phyloP scores from a whole-genome alignment of 2,888 invertebrate genomes.

The Ashinkailepas kermadecensis region DNA sequence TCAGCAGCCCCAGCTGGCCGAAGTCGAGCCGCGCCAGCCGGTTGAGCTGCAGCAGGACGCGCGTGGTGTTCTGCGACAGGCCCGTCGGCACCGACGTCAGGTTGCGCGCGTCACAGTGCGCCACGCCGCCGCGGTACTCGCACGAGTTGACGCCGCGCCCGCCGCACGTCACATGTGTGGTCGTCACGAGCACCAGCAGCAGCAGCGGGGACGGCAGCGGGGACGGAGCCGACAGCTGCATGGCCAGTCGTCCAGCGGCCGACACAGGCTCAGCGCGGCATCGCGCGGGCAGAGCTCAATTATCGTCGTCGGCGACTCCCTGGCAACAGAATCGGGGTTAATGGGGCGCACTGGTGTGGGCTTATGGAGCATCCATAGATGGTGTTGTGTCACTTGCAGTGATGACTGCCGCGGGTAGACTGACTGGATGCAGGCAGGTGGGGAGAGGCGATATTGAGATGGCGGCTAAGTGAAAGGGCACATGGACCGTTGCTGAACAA shows the following conservation, averaged over 20 bases:
- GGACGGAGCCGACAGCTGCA: not conserved
- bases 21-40: not conserved
- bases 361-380: not conserved
- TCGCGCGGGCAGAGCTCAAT: too few relatives aligned
- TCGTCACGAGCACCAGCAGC: not conserved
- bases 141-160: not conserved
- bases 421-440: too few relatives aligned
- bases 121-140: not conserved
- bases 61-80: constrained; percentile 7
- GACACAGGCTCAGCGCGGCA: too few relatives aligned
- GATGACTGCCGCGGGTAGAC: too few relatives aligned
- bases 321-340: not conserved
- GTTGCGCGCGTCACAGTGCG: not conserved
- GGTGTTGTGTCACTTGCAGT: too few relatives aligned
- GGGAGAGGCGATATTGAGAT: too few relatives aligned
- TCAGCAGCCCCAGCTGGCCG: not conserved
- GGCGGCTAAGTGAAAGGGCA: too few relatives aligned
- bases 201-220: not conserved
- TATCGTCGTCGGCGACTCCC: too few relatives aligned
- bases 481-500: too few relatives aligned
- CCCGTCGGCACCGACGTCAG: not conserved
- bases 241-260: not conserved
- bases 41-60: not conserved
- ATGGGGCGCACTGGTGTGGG: not conserved
- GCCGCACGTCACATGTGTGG: too few relatives aligned